Percentiles rank a stretch among this genome's conserved stretches.
phyloP scores from a whole-genome alignment of 2,888 invertebrate genomes.

The Drosophila melanosoma region DNA sequence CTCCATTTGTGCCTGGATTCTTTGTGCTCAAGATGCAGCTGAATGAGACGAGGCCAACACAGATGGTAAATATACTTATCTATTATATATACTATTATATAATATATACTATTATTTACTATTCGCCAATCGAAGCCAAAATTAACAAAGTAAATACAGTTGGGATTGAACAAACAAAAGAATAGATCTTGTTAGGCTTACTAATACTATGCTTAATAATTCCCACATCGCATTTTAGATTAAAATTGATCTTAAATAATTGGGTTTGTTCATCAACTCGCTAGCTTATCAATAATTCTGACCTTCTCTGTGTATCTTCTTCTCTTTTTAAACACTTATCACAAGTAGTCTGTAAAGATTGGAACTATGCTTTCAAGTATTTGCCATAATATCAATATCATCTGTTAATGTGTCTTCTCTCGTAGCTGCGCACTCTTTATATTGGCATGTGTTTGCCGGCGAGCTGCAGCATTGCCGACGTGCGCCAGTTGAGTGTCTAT shows the following conservation, averaged over 20 bases:
- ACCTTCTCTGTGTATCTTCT: neutral
- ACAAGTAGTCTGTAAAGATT: neutral
- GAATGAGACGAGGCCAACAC: slow-evolving; percentile 83
- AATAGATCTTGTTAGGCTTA: neutral
- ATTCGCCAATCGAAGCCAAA: neutral
- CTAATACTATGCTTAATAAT: neutral
- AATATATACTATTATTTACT: too few species aligned
- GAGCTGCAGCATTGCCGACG: slow-evolving; percentile 88
- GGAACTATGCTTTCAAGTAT: neutral
- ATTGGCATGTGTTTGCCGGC: slow-evolving; percentile 91
- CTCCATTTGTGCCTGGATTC: slow-evolving; percentile 90
- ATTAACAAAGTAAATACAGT: neutral
- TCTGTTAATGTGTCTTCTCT: neutral
- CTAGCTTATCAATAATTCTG: neutral
- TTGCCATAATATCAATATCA: neutral
- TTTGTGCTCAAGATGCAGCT: slow-evolving; percentile 88
- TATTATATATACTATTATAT: neutral
- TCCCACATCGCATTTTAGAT: neutral
- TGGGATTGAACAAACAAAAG: neutral
- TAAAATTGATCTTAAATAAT: neutral
- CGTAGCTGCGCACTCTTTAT: slow-evolving; percentile 89
- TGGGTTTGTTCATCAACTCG: neutral
- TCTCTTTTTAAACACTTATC: neutral
- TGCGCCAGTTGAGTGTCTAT: slow-evolving; percentile 87
- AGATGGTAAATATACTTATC: slow-evolving; percentile 73